These are phyloP conservation scores for Poecilia velifera DNA, from an alignment of 2,797 vertebrate species.

Conservation along the genomic window DNA sequence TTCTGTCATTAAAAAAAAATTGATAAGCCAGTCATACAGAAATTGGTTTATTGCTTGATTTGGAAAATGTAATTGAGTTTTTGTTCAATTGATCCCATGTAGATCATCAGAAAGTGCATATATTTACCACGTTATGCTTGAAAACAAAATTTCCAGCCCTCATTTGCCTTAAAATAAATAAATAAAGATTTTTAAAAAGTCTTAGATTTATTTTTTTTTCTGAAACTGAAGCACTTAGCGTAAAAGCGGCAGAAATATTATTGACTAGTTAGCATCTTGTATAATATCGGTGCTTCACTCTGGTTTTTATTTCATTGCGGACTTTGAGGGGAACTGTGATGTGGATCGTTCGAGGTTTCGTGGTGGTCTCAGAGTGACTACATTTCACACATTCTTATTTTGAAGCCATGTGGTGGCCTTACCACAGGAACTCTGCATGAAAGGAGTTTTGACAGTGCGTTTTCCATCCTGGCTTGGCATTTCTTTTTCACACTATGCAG, in stretches of 20 bases:
- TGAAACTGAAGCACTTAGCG: not conserved
- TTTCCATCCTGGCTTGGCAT: conserved; percentile 24
- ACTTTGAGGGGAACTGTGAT: conserved; percentile 6
- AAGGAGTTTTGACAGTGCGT: conserved; percentile 13
- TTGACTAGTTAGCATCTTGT: not conserved
- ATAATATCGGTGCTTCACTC: not conserved
- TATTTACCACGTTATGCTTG: too few species aligned
- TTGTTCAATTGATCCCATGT: too few species aligned
- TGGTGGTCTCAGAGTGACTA: conserved; percentile 47
- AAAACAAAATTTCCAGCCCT: too few species aligned
- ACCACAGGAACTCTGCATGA: conserved; percentile 56
- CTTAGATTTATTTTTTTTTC: not conserved
- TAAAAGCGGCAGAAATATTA: not conserved
- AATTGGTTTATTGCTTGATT: too few species aligned
- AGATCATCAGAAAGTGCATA: too few species aligned
- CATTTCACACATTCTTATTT: not conserved
- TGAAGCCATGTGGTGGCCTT: conserved; percentile 32
- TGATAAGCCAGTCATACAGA: too few species aligned
- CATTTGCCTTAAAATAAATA: too few species aligned
- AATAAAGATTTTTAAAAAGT: not conserved
- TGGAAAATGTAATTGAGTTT: too few species aligned
- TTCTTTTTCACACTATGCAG: conserved; percentile 7
- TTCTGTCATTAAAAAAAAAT: too few species aligned
- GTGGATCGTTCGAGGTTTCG: conserved; percentile 51
- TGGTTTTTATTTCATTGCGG: not conserved